Evolutionary conservation across 2,888 invertebrate species (phyloP), one percentile per base, ranked within the genome.

Genomic region (Leptinotarsa peninsularis): DNA sequence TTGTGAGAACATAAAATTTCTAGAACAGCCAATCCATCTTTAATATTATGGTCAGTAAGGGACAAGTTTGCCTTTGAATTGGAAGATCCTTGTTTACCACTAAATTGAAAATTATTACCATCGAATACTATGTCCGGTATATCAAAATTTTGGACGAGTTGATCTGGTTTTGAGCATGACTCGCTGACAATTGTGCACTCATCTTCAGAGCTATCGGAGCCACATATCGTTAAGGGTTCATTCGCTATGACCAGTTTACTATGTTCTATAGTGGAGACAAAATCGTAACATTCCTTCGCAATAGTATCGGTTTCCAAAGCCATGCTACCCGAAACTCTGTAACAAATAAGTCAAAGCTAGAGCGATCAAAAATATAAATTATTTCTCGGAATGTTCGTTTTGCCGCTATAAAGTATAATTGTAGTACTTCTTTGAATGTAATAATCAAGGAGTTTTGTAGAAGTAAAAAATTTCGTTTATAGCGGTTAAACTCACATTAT

Each of bases 291-390:
- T 63, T 79, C 74, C 27, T 69, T 73, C 5, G 73, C 17, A 71
- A 67, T 69, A 15, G 63, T 66, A 58, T 74, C 76, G 23, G 76
- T 74, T 73, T 77, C 49, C 33, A 74, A 50, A 69, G 73, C 79
- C 79, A 79, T 76, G 15, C 71, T 66, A 71, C 72, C 33, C 66
- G 50, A 43, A 52, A 54, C 66, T 50, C 78, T 78, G 73, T 71
- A 78, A 76, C 56, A 76, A 78, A 50, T 60, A 74, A 76, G 58
- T 72, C 78, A 78, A 72, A 54, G 74, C 52, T 76, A 78, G 70
- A 66, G 72, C 74, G 76, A 76, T 73, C 43, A 5, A 33, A n/a
- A 33, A n/a, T 27, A n/a, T 27, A 17, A n/a, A 33, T 10, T 43
- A 13, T 43, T 33, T 10, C 43, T 43, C 43, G 43, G 10, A 43